A percentile compares a stretch with the other conserved stretches of the same genome.
These are phyloP conservation scores for Caenorhabditis briggsae DNA, from an alignment of 1,140 invertebrate genomes.

Conservation along the genomic window DNA sequence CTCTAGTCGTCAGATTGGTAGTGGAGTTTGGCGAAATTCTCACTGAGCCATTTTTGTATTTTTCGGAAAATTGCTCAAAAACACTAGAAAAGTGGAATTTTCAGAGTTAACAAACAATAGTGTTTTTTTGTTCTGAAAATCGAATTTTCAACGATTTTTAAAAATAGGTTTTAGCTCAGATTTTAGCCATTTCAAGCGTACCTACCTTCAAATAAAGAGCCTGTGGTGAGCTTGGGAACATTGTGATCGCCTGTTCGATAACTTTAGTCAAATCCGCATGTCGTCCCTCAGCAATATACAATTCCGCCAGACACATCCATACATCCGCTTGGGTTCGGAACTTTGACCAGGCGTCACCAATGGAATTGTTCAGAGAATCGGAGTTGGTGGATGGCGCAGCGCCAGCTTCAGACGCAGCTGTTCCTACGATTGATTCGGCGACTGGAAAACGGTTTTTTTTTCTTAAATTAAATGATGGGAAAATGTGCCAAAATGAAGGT, in stretches of 20 bases:
- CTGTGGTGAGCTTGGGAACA: constrained; percentile 76
- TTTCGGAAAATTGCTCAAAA: no score
- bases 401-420: constrained; percentile 34
- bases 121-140: no score
- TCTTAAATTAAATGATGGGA: no score
- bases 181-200: background rate
- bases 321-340: constrained; percentile 72
- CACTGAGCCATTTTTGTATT: no score
- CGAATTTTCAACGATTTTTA: background rate
- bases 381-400: constrained; percentile 37
- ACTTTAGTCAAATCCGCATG: constrained; percentile 72
- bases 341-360: constrained; percentile 55
- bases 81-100: no score
- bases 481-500: background rate
- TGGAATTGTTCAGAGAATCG: constrained; percentile 30
- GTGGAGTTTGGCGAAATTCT: no score
- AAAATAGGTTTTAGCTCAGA: no score
- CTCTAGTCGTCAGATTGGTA: no score
- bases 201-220: constrained; percentile 77
- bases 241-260: constrained; percentile 74
- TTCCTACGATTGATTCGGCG: constrained; percentile 9
- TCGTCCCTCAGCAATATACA: constrained; percentile 73
- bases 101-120: no score
- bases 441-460: no score
- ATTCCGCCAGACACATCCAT: constrained; percentile 76